Evolutionary conservation across 2,797 vertebrate genomes (phyloP).

Genomic region (Hyperoplus lanceolatus): DNA sequence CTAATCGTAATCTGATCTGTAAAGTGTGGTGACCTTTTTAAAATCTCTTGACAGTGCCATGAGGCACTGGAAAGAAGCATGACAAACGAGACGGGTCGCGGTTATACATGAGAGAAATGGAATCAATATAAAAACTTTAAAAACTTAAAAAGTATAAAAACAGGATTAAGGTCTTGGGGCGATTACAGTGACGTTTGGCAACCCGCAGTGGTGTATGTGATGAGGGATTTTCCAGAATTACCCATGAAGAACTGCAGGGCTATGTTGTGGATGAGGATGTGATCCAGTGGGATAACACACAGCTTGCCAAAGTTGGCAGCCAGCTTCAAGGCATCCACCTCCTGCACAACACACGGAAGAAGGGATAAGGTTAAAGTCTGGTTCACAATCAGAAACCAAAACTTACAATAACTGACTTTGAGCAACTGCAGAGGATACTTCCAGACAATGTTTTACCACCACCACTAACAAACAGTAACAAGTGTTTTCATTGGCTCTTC

Average conservation of each 20-base stretch:
- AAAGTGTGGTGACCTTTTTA: slow-evolving; percentile 37
- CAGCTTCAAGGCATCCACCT: slow-evolving; percentile 97
- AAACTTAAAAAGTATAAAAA: too few relatives aligned
- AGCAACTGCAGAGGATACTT: neutral
- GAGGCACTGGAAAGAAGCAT: slow-evolving; percentile 6
- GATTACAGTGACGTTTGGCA: slow-evolving; percentile 27
- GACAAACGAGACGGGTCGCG: slow-evolving; percentile 2
- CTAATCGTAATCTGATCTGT: slow-evolving; percentile 46
- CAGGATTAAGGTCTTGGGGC: slow-evolving; percentile 23
- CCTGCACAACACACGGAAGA: slow-evolving; percentile 82
- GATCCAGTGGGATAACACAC: slow-evolving; percentile 97
- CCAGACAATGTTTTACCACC: slow-evolving; percentile 1
- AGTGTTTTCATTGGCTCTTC: neutral
- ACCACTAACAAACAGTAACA: neutral
- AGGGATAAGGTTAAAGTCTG: slow-evolving; percentile 9
- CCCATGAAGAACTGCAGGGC: slow-evolving; percentile 99
- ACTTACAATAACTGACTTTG: slow-evolving; percentile 20
- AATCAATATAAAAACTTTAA: slow-evolving; percentile 41
- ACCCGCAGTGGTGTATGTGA: slow-evolving; percentile 2
- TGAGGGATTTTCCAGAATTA: slow-evolving; percentile 74
- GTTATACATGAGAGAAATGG: slow-evolving; percentile 14
- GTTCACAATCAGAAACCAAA: slow-evolving; percentile 8
- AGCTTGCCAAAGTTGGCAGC: slow-evolving; percentile 98
- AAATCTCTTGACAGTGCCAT: slow-evolving; percentile 28
- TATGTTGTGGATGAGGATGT: slow-evolving; percentile 98